A percentile compares a stretch with the other conserved stretches of the same genome.
Evolutionary conservation across 2,113 vertebrate genomes (phyloP).

Genomic region (Mus spicilegus): DNA sequence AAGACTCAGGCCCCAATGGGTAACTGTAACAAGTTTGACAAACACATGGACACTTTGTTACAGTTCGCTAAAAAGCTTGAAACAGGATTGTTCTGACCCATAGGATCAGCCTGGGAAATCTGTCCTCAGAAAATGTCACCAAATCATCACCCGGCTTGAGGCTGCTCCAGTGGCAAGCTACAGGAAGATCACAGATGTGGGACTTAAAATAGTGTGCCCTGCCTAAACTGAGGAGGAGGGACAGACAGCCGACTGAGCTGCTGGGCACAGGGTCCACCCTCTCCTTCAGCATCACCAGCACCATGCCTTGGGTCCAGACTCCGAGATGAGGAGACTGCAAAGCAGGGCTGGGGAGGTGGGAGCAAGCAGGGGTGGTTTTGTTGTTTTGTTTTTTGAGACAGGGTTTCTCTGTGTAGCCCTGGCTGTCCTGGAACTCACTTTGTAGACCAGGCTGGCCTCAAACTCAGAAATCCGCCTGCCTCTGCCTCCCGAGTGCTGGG

Average conservation of each 20-base stretch:
- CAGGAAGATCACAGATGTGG: not conserved
- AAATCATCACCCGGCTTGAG: not conserved
- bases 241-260: rapidly evolving
- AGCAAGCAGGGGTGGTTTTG: not conserved
- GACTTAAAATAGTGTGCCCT: not conserved
- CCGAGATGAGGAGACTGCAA: not conserved
- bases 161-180: not conserved
- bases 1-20: not conserved
- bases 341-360: not conserved
- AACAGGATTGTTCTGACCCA: not conserved
- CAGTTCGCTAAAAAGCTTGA: not conserved
- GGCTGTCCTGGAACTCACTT: no score
- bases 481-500: no score
- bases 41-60: not conserved
- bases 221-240: no score
- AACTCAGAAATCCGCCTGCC: no score
- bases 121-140: not conserved
- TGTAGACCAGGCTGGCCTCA: no score
- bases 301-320: no score
- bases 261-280: no score
- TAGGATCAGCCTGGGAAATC: not conserved
- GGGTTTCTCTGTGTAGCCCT: no score
- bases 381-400: no score
- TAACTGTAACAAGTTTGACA: not conserved
- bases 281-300: rapidly evolving